Conservation (phyloP, 1,140 invertebrate species). For the Araneus ventricosus region DNA sequence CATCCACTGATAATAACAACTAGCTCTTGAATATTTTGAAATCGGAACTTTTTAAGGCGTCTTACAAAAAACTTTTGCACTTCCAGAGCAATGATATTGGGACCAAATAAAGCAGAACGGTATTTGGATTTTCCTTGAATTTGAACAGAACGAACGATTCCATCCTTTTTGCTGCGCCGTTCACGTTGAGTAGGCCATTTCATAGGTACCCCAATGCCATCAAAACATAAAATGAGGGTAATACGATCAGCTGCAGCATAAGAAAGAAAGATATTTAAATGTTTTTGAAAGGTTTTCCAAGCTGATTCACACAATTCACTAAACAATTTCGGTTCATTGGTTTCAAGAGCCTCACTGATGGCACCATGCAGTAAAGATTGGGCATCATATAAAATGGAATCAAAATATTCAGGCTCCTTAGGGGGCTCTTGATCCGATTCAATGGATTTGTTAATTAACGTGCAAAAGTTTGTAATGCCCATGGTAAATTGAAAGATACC, state of each 20-base stretch:
- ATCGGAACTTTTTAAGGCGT: background rate
- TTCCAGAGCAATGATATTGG: slow-evolving; percentile 25
- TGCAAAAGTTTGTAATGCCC: slow-evolving; percentile 42
- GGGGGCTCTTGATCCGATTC: background rate
- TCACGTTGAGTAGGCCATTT: slow-evolving; percentile 43
- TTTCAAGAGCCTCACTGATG: background rate
- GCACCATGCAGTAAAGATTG: background rate
- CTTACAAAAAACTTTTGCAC: background rate
- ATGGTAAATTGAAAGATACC: background rate
- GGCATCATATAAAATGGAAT: slow-evolving; percentile 18
- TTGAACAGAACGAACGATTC: background rate
- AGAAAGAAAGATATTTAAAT: background rate
- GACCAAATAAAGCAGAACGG: background rate
- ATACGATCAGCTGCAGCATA: background rate
- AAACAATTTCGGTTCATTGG: background rate
- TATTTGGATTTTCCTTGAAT: background rate
- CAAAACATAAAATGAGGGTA: slow-evolving; percentile 15
- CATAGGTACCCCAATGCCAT: slow-evolving; percentile 5
- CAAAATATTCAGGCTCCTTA: background rate
- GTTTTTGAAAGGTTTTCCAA: background rate
- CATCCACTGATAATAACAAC: background rate
- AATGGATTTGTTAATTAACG: background rate
- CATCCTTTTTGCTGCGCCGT: slow-evolving; percentile 7
- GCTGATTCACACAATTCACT: background rate
- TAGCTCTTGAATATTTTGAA: background rate